phyloP scores from a whole-genome alignment of 2,797 vertebrate genomes.

The Siniperca scherzeri region DNA sequence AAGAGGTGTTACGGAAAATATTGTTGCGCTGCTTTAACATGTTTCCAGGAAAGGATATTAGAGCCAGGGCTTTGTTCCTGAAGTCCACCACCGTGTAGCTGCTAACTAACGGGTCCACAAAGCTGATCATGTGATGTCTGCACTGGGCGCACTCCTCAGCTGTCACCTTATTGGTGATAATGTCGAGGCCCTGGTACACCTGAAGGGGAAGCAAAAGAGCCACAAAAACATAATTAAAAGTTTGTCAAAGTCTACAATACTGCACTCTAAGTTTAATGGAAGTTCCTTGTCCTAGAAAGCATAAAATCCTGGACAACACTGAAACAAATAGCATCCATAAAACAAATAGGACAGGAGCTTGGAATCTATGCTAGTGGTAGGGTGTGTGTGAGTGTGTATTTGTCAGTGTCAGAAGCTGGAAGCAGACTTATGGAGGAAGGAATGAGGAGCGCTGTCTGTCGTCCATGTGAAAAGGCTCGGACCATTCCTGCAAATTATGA shows the following conservation, averaged over 20 bases:
- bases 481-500: slow-evolving; percentile 40
- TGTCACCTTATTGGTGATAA: slow-evolving; percentile 97
- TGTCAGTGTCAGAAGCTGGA: slow-evolving; percentile 26
- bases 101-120: slow-evolving; percentile 93
- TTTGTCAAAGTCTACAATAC: neutral
- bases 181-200: slow-evolving; percentile 96
- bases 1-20: slow-evolving; percentile 13
- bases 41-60: slow-evolving; percentile 92
- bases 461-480: slow-evolving; percentile 32
- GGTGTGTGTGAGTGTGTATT: neutral
- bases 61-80: slow-evolving; percentile 91
- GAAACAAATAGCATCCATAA: neutral
- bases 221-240: neutral
- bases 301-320: neutral
- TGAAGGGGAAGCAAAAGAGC: slow-evolving; percentile 65
- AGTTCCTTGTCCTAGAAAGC: slow-evolving; percentile 24
- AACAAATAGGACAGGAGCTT: slow-evolving; percentile 22
- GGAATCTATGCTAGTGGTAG: slow-evolving; percentile 1
- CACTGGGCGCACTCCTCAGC: slow-evolving; percentile 89
- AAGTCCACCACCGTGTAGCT: slow-evolving; percentile 96
- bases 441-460: neutral
- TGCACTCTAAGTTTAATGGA: neutral
- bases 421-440: slow-evolving; percentile 3
- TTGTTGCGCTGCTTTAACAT: neutral
- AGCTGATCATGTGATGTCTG: slow-evolving; percentile 97